A percentile compares a stretch with the other conserved stretches of the same genome.
phyloP scores from a whole-genome alignment of 2,113 vertebrate species.

The Thinocorus orbignyianus region DNA sequence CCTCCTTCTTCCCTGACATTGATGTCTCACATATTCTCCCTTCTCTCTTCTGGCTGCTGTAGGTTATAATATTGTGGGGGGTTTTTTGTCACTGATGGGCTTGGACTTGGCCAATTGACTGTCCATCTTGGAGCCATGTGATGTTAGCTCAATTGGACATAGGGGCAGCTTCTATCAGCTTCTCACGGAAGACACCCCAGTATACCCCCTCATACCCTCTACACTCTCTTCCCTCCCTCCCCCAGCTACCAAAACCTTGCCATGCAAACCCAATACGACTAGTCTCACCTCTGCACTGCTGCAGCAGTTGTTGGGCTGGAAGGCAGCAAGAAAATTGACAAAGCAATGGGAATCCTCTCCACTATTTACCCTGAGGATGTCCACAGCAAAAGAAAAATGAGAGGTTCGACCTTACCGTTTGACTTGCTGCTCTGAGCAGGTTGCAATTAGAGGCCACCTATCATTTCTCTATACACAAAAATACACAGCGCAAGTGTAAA shows the following conservation, averaged over 20 bases:
- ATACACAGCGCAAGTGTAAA: background rate
- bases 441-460: conserved; percentile 21
- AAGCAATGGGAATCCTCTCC: background rate
- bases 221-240: too few relatives aligned
- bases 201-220: background rate
- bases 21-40: background rate
- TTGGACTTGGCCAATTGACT: background rate
- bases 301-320: background rate
- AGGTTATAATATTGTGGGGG: too few relatives aligned
- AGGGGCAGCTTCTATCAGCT: background rate
- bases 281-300: background rate
- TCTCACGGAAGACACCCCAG: background rate
- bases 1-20: background rate
- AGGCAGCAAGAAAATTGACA: background rate
- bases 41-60: background rate
- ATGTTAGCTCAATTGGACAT: background rate
- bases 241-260: background rate
- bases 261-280: background rate
- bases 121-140: background rate
- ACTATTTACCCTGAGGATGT: background rate
- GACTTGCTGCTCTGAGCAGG: background rate
- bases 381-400: background rate
- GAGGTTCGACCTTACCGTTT: background rate
- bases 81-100: background rate
- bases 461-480: background rate